These are phyloP conservation scores for Haliaeetus leucogaster DNA, from an alignment of 2,113 vertebrate species.

Conservation along the genomic window DNA sequence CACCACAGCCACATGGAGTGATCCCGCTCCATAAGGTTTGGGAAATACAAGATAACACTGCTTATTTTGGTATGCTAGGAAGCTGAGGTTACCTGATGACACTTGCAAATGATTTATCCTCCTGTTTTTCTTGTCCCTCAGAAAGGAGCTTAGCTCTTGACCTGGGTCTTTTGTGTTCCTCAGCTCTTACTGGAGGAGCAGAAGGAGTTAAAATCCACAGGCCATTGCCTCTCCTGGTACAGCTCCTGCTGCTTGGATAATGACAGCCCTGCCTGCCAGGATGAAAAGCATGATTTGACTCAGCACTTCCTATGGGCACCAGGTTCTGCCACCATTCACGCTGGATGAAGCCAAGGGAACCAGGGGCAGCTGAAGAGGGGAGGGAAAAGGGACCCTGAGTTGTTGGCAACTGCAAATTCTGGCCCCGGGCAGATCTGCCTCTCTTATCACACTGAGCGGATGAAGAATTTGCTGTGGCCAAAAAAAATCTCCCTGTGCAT, in stretches of 20 bases:
- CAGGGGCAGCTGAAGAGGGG: not conserved
- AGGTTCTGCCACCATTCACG: not conserved
- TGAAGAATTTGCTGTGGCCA: not conserved
- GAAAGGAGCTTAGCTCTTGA: not conserved
- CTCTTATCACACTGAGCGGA: not conserved
- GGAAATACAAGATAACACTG: not conserved
- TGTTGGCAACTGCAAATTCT: not conserved
- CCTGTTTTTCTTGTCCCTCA: not conserved
- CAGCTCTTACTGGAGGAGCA: not conserved
- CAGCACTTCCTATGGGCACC: not conserved
- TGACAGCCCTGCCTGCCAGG: not conserved
- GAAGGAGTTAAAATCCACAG: not conserved
- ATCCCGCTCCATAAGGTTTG: not conserved
- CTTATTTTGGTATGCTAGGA: not conserved
- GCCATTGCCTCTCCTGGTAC: not conserved
- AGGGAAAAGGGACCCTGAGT: not conserved
- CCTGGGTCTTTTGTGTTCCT: not conserved
- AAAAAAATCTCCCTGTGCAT: not conserved
- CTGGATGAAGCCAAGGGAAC: not conserved
- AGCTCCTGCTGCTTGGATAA: not conserved
- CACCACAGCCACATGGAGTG: not conserved
- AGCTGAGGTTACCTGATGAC: not conserved
- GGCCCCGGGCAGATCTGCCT: not conserved
- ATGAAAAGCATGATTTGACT: not conserved
- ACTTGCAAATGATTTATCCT: not conserved